Evolutionary conservation across 2,888 invertebrate genomes (phyloP), one percentile per base, ranked within the genome.

Genomic region (Philereme transversata): DNA sequence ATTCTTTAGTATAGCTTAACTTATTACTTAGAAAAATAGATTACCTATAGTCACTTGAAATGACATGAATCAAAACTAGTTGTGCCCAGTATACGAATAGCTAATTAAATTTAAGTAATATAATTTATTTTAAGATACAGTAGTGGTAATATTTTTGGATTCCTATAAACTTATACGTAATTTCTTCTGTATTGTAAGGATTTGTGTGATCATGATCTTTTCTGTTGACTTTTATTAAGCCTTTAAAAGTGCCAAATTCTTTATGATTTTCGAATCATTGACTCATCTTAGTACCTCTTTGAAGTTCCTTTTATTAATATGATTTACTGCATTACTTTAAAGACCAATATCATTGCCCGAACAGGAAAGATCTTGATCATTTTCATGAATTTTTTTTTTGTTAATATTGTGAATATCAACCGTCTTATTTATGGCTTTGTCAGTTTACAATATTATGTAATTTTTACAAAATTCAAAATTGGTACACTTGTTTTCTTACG

Each of bases 41-140:
- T 88, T 89, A 91, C 86, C 84, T 88, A 86, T 91, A 90, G 91
- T 91, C 90, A 91, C 86, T 79, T 87, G 81, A 86, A 90, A 90
- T 91, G 90, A 90, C 90, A 90, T 82, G 84, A 90, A 91, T 90
- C 90, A 90, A 87, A 88, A 90, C 92, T 92, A 92, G 92, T 92
- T 92, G 92, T 92, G 92, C 91, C 92, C 91, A 90, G 92, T 92
- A 92, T 92, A 92, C 92, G 92, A 92, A 88, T 92, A 92, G 90
- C 80, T 88, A 86, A 86, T 82, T 88, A 87, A 87, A 81, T 60
- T 72, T 78, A 87, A 87, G 85, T 83, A 83, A 83, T 88, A 84
- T 90, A 90, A 90, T 90, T 91, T 91, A 91, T 91, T 87, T 83
- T 92, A 91, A 92, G 92, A 89, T 86, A 90, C 88, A 88, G 84